Evolutionary conservation across 2,888 invertebrate species (phyloP).

Genomic region (Calameuta filiformis): DNA sequence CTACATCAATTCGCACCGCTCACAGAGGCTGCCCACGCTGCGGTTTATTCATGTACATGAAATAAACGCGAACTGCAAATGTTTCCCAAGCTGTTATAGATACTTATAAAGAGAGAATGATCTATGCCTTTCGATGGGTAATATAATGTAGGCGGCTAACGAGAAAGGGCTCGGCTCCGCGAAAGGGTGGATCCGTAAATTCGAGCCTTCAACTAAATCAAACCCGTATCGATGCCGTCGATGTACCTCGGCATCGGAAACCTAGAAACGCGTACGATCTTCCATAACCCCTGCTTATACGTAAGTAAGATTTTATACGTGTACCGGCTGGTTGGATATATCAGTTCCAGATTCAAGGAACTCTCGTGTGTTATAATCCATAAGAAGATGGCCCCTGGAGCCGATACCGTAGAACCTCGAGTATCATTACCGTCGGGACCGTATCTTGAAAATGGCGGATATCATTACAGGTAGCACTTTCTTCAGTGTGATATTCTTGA

Average conservation of each 20-base stretch:
- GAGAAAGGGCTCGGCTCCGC: slow-evolving; percentile 55
- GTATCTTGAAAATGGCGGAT: not conserved
- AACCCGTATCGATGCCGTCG: slow-evolving; percentile 13
- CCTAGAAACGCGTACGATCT: not conserved
- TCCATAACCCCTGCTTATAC: not conserved
- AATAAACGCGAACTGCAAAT: slow-evolving; percentile 55
- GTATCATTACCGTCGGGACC: not conserved
- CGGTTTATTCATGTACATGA: slow-evolving; percentile 24
- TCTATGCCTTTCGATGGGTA: slow-evolving; percentile 61
- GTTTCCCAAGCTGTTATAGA: slow-evolving; percentile 61
- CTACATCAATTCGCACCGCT: slow-evolving; percentile 56
- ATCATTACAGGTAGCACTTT: not conserved
- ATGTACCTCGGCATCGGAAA: not conserved
- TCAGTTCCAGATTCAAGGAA: not conserved
- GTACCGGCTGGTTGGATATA: not conserved
- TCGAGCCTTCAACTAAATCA: slow-evolving; percentile 52
- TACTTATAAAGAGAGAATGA: slow-evolving; percentile 62
- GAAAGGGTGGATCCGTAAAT: slow-evolving; percentile 56
- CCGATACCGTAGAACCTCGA: not conserved
- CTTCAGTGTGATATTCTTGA: not conserved
- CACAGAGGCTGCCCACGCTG: slow-evolving; percentile 51
- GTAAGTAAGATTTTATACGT: not conserved
- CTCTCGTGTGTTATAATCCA: not conserved
- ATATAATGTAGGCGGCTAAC: slow-evolving; percentile 65
- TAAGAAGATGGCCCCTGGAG: not conserved